Evolutionary conservation across 2,797 vertebrate genomes (phyloP).

Genomic region (Spondyliosoma cantharus): DNA sequence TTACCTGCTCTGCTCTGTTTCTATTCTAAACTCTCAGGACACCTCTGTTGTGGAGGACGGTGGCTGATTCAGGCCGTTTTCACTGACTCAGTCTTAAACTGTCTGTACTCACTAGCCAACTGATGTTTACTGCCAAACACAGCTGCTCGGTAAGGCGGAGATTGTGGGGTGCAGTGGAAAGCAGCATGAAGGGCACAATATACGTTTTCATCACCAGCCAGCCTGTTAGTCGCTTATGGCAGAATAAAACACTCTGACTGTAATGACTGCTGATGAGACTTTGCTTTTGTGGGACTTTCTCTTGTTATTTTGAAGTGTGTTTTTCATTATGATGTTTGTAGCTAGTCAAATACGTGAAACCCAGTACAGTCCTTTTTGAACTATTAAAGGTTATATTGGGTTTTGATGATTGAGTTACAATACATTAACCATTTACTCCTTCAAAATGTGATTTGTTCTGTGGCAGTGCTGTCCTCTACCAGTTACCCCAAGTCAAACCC

Average conservation of each 20-base stretch:
- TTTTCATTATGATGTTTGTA: not conserved
- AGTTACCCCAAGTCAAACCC: conserved; percentile 15
- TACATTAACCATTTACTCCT: not conserved
- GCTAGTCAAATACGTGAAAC: not conserved
- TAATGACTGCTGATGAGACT: not conserved
- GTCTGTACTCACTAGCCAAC: conserved; percentile 52
- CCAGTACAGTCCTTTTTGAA: not conserved
- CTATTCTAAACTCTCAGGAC: conserved; percentile 45
- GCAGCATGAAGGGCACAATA: conserved; percentile 5
- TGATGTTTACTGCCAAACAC: conserved; percentile 71
- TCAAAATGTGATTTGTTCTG: conserved; percentile 5
- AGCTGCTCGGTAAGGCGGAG: conserved; percentile 39
- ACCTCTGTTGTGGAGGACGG: conserved; percentile 9
- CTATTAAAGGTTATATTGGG: not conserved
- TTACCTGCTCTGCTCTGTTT: conserved; percentile 60
- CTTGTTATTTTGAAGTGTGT: not conserved
- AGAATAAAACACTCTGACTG: not conserved
- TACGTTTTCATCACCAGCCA: not conserved
- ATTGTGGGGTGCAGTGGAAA: conserved; percentile 24
- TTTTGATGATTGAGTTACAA: not conserved
- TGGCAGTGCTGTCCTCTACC: conserved; percentile 11
- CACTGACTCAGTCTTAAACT: conserved; percentile 55
- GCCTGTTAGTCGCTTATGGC: not conserved
- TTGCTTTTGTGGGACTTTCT: not conserved
- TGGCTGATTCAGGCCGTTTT: conserved; percentile 52